Percentiles rank a stretch among this genome's conserved stretches.
Evolutionary conservation across 2,797 vertebrate species (phyloP).

Genomic region (Syngnathus rostellatus): DNA sequence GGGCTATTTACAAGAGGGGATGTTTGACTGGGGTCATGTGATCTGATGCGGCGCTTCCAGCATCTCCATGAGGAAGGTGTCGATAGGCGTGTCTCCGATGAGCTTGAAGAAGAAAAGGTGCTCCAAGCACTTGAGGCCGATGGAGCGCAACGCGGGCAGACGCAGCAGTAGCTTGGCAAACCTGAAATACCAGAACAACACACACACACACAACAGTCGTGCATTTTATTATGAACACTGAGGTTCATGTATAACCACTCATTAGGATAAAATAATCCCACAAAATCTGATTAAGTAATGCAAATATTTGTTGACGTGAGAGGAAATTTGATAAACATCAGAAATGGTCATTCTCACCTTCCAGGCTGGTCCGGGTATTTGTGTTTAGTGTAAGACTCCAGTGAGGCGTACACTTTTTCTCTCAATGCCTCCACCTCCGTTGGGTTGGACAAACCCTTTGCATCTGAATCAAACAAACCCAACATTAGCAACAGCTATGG

Average conservation of each 20-base stretch:
- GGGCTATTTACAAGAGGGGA: conserved; percentile 64
- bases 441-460: conserved; percentile 89
- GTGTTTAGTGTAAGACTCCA: conserved; percentile 94
- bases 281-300: too few species aligned
- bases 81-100: conserved; percentile 93
- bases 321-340: too few species aligned
- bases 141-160: conserved; percentile 87
- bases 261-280: too few species aligned
- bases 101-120: conserved; percentile 98
- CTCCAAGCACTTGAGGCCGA: conserved; percentile 91
- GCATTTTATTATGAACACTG: neutral
- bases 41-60: conserved; percentile 86
- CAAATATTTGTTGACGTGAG: too few species aligned
- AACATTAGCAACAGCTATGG: neutral
- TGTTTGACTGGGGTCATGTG: conserved; percentile 68
- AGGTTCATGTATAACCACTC: too few species aligned
- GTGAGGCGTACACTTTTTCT: conserved; percentile 91
- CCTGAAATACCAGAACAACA: conserved; percentile 35
- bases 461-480: conserved; percentile 68
- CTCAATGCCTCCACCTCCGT: conserved; percentile 82
- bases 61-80: conserved; percentile 99
- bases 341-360: conserved; percentile 63
- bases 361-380: conserved; percentile 93
- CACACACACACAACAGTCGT: too few species aligned
- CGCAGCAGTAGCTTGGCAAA: conserved; percentile 91